Percentiles rank a stretch among this genome's conserved stretches.
Evolutionary conservation across 92 coral and sea anemone species (phyloP).

Genomic region (Parazoanthus darwini): DNA sequence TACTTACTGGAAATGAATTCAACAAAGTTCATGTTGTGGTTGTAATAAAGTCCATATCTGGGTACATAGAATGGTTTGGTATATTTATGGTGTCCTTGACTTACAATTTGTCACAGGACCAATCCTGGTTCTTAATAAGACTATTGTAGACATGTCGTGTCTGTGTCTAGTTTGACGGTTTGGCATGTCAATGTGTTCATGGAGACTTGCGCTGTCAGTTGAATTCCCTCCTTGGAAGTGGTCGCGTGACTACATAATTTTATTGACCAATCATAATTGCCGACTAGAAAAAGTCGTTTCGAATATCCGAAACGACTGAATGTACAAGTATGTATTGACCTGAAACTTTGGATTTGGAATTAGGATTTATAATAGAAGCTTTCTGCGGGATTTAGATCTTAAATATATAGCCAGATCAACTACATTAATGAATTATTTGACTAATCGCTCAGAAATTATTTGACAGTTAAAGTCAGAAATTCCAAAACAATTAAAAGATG

Average conservation of each 20-base stretch:
- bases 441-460: no score
- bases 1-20: not conserved
- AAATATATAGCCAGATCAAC: no score
- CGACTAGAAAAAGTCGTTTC: not conserved
- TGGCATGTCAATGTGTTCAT: not conserved
- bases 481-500: no score
- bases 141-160: no score
- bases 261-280: not conserved
- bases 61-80: no score
- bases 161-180: not conserved
- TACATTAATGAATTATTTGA: no score
- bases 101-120: not conserved
- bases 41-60: no score
- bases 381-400: no score
- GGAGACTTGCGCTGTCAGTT: not conserved
- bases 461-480: no score
- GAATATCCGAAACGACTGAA: no score
- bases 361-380: no score
- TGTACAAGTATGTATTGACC: not conserved
- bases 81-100: not conserved
- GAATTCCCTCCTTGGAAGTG: not conserved
- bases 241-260: not conserved
- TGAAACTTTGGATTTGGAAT: not conserved
- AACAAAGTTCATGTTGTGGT: not conserved
- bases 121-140: not conserved